These are phyloP conservation scores for Brachionus manjavacas DNA, from an alignment of 1,140 invertebrate genomes.

Conservation along the genomic window DNA sequence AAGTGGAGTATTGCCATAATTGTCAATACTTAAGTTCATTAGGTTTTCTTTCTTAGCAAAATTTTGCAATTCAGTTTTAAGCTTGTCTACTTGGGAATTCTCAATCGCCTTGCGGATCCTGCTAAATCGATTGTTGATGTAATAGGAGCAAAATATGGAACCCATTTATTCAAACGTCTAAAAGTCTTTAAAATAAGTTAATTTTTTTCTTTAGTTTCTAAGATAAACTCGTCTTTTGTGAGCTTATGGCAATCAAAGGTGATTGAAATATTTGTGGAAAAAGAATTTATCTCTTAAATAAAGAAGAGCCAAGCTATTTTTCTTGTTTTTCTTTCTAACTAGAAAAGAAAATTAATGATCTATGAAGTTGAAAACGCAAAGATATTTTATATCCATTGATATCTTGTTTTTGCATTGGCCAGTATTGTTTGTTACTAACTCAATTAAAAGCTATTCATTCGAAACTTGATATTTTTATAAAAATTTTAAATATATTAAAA, in stretches of 20 bases:
- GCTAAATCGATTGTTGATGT: background rate
- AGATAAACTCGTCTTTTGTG: background rate
- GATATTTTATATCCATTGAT: background rate
- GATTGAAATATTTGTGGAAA: background rate
- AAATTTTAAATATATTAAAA: background rate
- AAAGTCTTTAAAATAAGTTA: background rate
- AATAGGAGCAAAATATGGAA: conserved; percentile 34
- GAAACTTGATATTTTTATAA: background rate
- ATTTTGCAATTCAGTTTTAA: background rate
- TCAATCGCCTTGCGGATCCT: conserved; percentile 6
- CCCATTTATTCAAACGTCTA: conserved; percentile 1
- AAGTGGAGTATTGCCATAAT: conserved; percentile 20
- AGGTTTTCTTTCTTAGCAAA: background rate
- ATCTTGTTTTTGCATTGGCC: background rate
- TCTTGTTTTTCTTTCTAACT: background rate
- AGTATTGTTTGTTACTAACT: background rate
- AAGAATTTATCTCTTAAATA: background rate
- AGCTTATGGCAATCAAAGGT: background rate
- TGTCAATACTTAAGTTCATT: conserved; percentile 12
- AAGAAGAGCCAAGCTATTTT: background rate
- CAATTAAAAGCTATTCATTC: background rate
- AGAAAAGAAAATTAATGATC: background rate
- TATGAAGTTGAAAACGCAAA: background rate
- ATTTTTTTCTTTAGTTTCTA: too few species aligned
- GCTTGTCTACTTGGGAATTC: background rate